Conservation (phyloP, 2,888 invertebrate genomes). For the Nomada fucata region DNA sequence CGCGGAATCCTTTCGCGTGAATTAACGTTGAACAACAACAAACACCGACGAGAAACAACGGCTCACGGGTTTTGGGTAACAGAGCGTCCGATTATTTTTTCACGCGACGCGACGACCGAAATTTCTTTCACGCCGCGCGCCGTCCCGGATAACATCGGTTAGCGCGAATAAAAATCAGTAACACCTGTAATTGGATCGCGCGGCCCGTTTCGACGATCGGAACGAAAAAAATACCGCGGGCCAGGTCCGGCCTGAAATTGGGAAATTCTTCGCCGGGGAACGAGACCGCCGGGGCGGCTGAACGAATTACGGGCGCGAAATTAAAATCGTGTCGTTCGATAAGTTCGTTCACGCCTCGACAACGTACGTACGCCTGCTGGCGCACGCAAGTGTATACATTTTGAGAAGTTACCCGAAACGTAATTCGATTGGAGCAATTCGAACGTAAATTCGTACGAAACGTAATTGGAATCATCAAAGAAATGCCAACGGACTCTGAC, state of each 20-base stretch:
- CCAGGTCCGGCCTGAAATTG: conserved; percentile 23
- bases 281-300: not conserved
- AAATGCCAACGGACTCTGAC: too few relatives aligned
- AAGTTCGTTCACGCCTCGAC: too few relatives aligned
- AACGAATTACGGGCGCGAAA: conserved; percentile 15
- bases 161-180: conserved; percentile 47
- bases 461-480: too few relatives aligned
- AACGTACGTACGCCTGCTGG: too few relatives aligned
- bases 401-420: not conserved
- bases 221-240: conserved; percentile 14
- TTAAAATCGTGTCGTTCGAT: conserved; percentile 10
- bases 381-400: too few relatives aligned
- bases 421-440: not conserved
- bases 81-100: not conserved
- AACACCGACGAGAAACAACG: not conserved
- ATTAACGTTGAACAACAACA: conserved; percentile 24
- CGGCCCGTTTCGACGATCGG: not conserved
- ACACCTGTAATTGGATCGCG: conserved; percentile 39
- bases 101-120: conserved; percentile 6
- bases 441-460: too few relatives aligned
- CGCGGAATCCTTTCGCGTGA: conserved; percentile 26
- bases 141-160: not conserved
- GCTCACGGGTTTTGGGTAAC: not conserved
- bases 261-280: conserved; percentile 30
- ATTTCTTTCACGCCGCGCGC: not conserved